Evolutionary conservation across 2,797 vertebrate genomes (phyloP), one percentile per base, ranked within the genome.

Genomic region (Typhlichthys subterraneus): DNA sequence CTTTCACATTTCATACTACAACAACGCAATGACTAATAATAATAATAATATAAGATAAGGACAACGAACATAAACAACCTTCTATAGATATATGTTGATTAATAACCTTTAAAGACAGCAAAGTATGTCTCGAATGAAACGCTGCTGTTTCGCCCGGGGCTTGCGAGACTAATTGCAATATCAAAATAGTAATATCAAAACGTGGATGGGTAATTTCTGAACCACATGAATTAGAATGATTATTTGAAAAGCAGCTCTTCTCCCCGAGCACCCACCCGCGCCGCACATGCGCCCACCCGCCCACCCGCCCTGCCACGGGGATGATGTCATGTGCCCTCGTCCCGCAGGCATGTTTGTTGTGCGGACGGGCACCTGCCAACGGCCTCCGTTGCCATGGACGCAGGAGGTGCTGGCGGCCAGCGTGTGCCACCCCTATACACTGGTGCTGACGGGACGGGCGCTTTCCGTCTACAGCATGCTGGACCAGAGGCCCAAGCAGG

Each of bases 401-500:
- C 79, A 76, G 74, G 86, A 77, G 63, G 85, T 90, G 55, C 57
- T 91, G 83, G 86, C 87, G 69, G 89, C 82, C 2, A 67, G 51
- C 13, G 78, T 85, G 5, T 81, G 83, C 83, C 89, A 86, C 79
- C 90, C 89, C 65, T 91, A 90, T 65, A 62, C 88, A 61, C 57
- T 91, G 45, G 73, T 72, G 55, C 78, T 90, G 57, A 80, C 85
- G 77, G 75, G 81, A 38, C 78, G 84, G 61, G 59, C 68, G 60
- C 64, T 93, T 60, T 81, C 77, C 38, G 70, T 91, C 68, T 90
- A 87, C 85, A 93, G 91, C 76, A 72, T 89, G 71, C 72, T 92
- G 57, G 91, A 93, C 78, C 89, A 92, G 76, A 75, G 82, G 65
- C 61, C 62, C 61, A 92, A 93, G 75, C 91, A 93, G 81, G 87